These are phyloP conservation scores for Kuschelorhynchus macadamiae DNA, from an alignment of 2,888 invertebrate genomes.

Conservation along the genomic window DNA sequence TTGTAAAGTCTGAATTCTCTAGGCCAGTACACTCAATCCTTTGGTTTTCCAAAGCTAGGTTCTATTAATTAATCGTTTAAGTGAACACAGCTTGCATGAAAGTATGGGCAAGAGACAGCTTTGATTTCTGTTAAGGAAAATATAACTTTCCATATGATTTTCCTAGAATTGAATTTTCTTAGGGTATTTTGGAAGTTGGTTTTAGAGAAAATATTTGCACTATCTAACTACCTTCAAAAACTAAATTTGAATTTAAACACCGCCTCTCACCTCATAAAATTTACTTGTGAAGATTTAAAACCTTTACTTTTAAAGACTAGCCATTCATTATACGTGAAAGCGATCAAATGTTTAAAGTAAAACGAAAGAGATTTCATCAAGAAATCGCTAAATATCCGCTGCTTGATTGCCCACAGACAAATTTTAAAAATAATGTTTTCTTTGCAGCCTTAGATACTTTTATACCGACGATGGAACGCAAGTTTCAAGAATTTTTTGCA, in stretches of 20 bases:
- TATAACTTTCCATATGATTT: no score
- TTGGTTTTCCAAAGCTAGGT: no score
- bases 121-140: no score
- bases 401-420: background rate
- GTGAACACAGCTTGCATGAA: no score
- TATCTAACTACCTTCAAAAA: background rate
- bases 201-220: slow-evolving; percentile 14
- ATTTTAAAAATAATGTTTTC: slow-evolving; percentile 17
- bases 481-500: slow-evolving; percentile 9
- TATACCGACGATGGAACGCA: slow-evolving; percentile 5
- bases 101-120: no score
- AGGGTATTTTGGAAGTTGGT: background rate
- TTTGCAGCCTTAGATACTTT: slow-evolving; percentile 8
- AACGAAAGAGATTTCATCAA: slow-evolving; percentile 13
- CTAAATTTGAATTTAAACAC: slow-evolving; percentile 1
- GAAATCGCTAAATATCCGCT: background rate
- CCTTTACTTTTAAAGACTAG: background rate
- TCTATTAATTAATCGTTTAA: no score
- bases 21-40: no score
- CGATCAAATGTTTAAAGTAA: slow-evolving; percentile 2
- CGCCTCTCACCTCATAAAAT: background rate
- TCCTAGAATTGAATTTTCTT: slow-evolving; percentile 23
- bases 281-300: slow-evolving; percentile 7
- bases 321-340: background rate
- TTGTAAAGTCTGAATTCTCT: no score